phyloP scores from a whole-genome alignment of 2,888 invertebrate genomes.

The Marasmarcha lunaedactyla region DNA sequence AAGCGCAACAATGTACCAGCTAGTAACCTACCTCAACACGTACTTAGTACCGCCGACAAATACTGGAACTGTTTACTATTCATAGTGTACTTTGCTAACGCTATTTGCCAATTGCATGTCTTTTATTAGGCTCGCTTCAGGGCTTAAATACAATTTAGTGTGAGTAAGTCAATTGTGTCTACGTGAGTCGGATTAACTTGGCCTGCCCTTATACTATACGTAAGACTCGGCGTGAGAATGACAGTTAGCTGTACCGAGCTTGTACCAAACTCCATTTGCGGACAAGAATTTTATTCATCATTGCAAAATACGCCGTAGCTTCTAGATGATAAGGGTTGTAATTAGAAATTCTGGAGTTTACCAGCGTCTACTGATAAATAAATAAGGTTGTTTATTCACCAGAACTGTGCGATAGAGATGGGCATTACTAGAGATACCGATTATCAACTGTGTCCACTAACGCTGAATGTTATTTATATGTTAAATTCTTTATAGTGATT shows the following conservation, averaged over 20 bases:
- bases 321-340: background rate
- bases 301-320: background rate
- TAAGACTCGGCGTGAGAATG: constrained; percentile 41
- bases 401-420: too few species aligned
- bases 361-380: too few species aligned
- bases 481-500: too few species aligned
- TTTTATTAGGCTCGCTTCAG: background rate
- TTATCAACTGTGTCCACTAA: too few species aligned
- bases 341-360: background rate
- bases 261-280: background rate
- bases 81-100: background rate
- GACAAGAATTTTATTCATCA: background rate
- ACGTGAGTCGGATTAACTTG: constrained; percentile 33
- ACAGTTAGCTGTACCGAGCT: constrained; percentile 38
- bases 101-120: background rate
- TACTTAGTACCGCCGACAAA: too few species aligned
- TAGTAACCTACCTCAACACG: too few species aligned
- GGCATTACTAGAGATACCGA: too few species aligned
- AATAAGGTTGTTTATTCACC: too few species aligned
- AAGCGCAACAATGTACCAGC: too few species aligned
- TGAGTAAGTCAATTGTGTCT: constrained; percentile 32
- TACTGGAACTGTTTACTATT: background rate
- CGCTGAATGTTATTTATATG: too few species aligned
- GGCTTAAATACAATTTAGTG: constrained; percentile 26
- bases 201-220: constrained; percentile 28